Percentiles rank a stretch among this genome's conserved stretches.
These are phyloP conservation scores for Pampus argenteus DNA, from an alignment of 2,797 vertebrate genomes.

Conservation along the genomic window DNA sequence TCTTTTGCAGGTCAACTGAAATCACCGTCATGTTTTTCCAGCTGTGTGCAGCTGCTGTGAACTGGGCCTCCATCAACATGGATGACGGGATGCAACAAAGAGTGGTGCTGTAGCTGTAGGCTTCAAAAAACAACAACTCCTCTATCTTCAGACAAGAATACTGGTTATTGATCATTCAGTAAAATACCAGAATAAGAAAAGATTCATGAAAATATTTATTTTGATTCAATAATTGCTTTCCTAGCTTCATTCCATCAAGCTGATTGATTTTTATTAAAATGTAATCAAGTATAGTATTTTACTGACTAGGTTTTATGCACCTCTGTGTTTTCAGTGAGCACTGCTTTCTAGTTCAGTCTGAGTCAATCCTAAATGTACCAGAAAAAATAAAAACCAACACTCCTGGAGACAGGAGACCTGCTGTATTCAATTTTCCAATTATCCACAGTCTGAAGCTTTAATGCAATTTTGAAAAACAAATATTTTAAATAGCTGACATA, in stretches of 20 bases:
- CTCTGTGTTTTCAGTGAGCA: background rate
- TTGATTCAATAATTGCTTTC: background rate
- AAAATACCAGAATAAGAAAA: too few relatives aligned
- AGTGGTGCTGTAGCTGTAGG: too few relatives aligned
- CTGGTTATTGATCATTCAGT: background rate
- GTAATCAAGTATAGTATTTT: background rate
- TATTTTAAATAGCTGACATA: background rate
- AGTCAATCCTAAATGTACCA: background rate
- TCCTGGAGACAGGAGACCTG: background rate
- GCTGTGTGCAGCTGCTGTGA: slow-evolving; percentile 18
- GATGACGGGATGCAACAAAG: background rate
- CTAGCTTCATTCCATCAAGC: background rate
- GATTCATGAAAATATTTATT: too few relatives aligned
- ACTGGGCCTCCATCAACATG: background rate
- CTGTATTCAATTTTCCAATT: background rate
- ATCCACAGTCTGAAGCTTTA: background rate
- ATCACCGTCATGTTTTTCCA: background rate
- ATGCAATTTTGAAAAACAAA: background rate
- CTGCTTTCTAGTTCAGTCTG: background rate
- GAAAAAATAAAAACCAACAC: background rate
- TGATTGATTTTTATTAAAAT: background rate
- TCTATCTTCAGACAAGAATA: background rate
- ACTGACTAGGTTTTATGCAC: background rate
- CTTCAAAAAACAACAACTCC: too few relatives aligned
- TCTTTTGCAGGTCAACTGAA: slow-evolving; percentile 3